Conservation (phyloP, 2,113 vertebrate species). For the Taurulus bubalis region DNA sequence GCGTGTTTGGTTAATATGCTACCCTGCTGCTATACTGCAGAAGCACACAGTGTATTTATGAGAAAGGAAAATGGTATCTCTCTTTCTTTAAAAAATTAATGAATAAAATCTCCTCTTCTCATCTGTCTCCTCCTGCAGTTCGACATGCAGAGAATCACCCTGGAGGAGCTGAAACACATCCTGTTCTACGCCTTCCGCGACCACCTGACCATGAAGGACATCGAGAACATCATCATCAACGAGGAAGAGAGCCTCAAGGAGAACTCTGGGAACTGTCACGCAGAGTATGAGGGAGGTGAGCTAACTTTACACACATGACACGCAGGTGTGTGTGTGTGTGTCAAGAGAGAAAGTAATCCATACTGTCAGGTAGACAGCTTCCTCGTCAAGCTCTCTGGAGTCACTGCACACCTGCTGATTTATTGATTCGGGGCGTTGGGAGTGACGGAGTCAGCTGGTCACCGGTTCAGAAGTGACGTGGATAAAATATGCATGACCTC, state of each 20-base stretch:
- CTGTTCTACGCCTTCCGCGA: constrained; percentile 98
- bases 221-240: constrained; percentile 98
- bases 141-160: constrained; percentile 97
- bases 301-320: constrained; percentile 3
- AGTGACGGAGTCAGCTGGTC: constrained; percentile 44
- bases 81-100: neutral
- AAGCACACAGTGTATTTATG: constrained; percentile 5
- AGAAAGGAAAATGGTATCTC: neutral
- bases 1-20: neutral
- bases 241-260: constrained; percentile 98
- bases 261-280: constrained; percentile 95
- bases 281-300: constrained; percentile 94
- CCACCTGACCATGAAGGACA: constrained; percentile 99
- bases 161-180: constrained; percentile 98
- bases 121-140: constrained; percentile 84
- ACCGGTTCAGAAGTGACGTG: constrained; percentile 37
- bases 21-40: neutral
- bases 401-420: constrained; percentile 60
- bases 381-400: constrained; percentile 32
- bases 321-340: constrained; percentile 34
- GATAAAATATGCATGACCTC: constrained; percentile 64
- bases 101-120: neutral
- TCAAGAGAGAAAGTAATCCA: neutral
- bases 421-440: constrained; percentile 56
- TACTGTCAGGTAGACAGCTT: constrained; percentile 45